phyloP scores from a whole-genome alignment of 1,140 invertebrate genomes.

The Metaphire vulgaris region DNA sequence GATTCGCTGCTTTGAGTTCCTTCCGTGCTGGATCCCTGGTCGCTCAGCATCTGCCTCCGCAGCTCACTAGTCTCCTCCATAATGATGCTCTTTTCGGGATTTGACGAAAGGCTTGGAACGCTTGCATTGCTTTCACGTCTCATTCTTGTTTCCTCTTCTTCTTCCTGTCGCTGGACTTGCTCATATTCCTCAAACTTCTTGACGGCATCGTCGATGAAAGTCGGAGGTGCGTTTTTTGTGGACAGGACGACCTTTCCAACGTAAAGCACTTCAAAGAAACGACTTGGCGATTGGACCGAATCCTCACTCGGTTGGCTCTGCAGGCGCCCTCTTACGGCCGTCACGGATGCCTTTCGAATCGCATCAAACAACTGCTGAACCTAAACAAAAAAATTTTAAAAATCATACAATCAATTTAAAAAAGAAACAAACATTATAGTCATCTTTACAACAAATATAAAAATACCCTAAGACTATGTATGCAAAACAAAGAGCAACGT shows the following conservation, averaged over 20 bases:
- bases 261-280: constrained; percentile 65
- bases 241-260: constrained; percentile 79
- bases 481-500: too few species aligned
- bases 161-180: constrained; percentile 59
- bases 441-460: too few species aligned
- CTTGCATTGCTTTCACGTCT: constrained; percentile 47
- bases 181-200: constrained; percentile 71
- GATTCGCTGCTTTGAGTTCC: background rate
- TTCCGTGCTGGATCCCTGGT: background rate
- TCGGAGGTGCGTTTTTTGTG: constrained; percentile 74
- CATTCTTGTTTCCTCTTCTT: constrained; percentile 30
- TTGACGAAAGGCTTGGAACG: constrained; percentile 42
- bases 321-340: background rate
- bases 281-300: background rate
- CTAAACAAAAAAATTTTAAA: too few species aligned
- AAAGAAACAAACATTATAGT: too few species aligned
- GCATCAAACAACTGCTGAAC: background rate
- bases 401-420: too few species aligned
- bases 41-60: background rate
- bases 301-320: background rate
- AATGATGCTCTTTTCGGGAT: constrained; percentile 36
- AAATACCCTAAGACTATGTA: too few species aligned
- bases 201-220: constrained; percentile 82
- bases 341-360: background rate
- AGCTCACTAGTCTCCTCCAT: constrained; percentile 45